Evolutionary conservation across 2,113 vertebrate genomes (phyloP), one percentile per base, ranked within the genome.

Genomic region (Chionodraco myersi): DNA sequence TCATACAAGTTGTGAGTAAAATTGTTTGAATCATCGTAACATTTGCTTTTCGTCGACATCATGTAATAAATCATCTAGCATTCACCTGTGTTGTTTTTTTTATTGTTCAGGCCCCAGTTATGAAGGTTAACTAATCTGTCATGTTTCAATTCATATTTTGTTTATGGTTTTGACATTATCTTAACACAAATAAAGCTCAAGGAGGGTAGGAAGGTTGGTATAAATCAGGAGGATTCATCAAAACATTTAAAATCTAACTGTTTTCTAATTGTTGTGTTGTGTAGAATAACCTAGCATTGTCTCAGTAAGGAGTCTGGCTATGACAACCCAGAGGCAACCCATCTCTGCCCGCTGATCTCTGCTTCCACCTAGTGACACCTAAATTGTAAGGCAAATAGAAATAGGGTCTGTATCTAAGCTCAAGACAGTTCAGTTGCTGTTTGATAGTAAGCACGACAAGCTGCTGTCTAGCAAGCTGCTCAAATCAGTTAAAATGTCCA

Each of bases 61-160:
- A 67, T 83, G 62, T 65, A 89, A 90, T 91, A 92, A 89, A 89
- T 72, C 73, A 76, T 78, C 21, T 77, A 79, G 34, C 69, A 75
- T 66, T 75, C 18, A 71, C 54, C 54, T 84, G 75, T 88, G 57
- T 64, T 61, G 66, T 56, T 49, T 21, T 47, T n/a, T 36, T 10
- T 1, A 30, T 5, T n/a, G 8, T 45, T 41, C 8, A 11, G 15
- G 8, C 48, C 4, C 4, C 12, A 26, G 1, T 0, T 68, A 10
- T 56, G 26, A 10, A 58, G 6, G 13, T 71, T 21, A 34, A 65
- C n/a, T 52, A 41, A 41, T 36, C 14, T 26, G 9, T 30, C 7
- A n/a, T 53, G 59, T 59, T 47, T 53, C 3, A 8, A 54, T 54
- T 72, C 0, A 10, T 14, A 5, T 36, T 30, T 54, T 34, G 8